Evolutionary conservation across 2,113 vertebrate species (phyloP).

Genomic region (Perca fluviatilis): DNA sequence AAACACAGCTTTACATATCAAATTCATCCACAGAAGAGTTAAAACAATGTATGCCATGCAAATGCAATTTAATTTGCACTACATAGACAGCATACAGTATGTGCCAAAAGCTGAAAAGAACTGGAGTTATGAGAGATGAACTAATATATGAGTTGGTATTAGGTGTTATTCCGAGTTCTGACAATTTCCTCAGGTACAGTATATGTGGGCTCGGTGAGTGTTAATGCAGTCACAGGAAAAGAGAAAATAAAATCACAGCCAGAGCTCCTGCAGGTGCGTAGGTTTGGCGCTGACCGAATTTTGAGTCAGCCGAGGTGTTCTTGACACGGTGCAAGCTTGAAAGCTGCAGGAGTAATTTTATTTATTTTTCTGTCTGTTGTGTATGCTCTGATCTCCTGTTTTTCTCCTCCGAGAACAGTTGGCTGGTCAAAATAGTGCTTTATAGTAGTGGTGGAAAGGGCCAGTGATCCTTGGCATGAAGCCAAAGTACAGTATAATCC

Average conservation of each 20-base stretch:
- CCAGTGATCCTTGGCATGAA: not conserved
- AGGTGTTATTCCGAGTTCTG: not conserved
- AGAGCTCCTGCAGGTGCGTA: conserved; percentile 30
- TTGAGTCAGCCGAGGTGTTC: conserved; percentile 20
- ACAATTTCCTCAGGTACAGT: conserved; percentile 30
- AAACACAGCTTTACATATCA: not conserved
- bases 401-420: conserved; percentile 28
- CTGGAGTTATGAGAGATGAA: not conserved
- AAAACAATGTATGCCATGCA: not conserved
- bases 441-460: not conserved
- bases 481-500: not conserved
- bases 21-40: not conserved
- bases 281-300: conserved; percentile 34
- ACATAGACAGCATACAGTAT: not conserved
- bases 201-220: conserved; percentile 47
- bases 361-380: conserved; percentile 37
- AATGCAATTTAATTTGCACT: not conserved
- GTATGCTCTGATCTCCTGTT: conserved; percentile 27
- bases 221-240: conserved; percentile 27
- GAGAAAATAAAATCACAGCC: conserved; percentile 23
- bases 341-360: conserved; percentile 26
- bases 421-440: conserved; percentile 16
- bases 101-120: not conserved
- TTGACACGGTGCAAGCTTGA: conserved; percentile 34
- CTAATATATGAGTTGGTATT: not conserved